Base-by-base conservation (phyloP, 2,797 vertebrate species). In the Notamacropus eugenii region DNA sequence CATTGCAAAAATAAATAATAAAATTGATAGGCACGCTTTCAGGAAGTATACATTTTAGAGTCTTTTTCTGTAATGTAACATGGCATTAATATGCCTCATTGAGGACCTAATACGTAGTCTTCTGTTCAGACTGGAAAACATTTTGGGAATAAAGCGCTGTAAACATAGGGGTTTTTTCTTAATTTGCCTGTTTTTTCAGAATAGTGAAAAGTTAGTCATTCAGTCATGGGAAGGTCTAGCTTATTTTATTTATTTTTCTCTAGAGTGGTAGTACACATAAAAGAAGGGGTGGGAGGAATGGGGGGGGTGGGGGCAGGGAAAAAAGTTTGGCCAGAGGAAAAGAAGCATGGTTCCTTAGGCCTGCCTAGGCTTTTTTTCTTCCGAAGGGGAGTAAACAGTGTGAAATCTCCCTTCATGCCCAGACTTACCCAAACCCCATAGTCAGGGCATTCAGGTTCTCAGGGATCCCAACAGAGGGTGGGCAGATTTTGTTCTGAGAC, bases 401-500 rank as follows among this genome's bases (percentile, higher is more conserved):
- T 96, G 59, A 96, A 97, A 90, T 95, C 62, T 90, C 92, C 92
- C 90, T 74, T 54, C 29, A 82, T 95, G 97, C 95, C 97, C 95
- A 96, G 96, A 96, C 90, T 97, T 96, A 96, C 97, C 98, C 97
- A 74, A 74, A 74, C 67, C 16, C 19, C 40, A 96, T 91, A 95
- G 90, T 96, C 93, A 97, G 95, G 96, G 96, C 93, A 90, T 67
- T 96, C 54, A 94, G 27, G 62, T 96, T 98, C 98, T 98, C 97
- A 98, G 97, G 98, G 97, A 98, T 40, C 93, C 94, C 96, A 95
- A 92, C 90, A 57, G 91, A 93, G 93, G 74, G 58, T 93, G 93
- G 94, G 55, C 92, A 92, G 91, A 94, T 92, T 94, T 92, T 96
- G 95, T 93, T 95, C 92, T 90, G 95, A 91, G 90, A 95, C 91